Percentiles rank a stretch among this genome's conserved stretches.
Evolutionary conservation across 2,888 invertebrate species (phyloP).

Genomic region (Lithosia quadra): DNA sequence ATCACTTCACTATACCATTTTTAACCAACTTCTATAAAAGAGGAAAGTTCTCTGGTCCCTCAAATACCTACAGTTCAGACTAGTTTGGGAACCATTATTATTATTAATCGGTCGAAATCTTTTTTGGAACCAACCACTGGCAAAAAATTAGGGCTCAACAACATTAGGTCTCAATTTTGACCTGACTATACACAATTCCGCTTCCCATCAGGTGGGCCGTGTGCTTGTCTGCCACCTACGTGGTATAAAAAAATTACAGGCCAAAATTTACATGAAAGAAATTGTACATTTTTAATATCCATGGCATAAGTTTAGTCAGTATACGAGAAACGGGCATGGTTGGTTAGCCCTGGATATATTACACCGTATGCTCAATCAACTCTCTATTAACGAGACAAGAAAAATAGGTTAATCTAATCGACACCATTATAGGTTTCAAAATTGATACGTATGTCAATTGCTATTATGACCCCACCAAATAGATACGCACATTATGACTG

Average conservation of each 20-base stretch:
- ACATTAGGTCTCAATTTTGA: too few relatives aligned
- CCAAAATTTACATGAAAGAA: not conserved
- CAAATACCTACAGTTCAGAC: too few relatives aligned
- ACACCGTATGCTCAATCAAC: not conserved
- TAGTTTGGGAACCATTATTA: too few relatives aligned
- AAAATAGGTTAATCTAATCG: constrained; percentile 1
- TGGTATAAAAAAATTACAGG: too few relatives aligned
- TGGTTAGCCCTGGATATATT: not conserved
- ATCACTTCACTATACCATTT: not conserved
- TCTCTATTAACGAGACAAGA: not conserved
- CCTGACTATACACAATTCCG: too few relatives aligned
- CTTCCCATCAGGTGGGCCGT: too few relatives aligned
- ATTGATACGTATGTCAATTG: not conserved
- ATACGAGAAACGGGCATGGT: not conserved
- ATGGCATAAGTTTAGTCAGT: not conserved
- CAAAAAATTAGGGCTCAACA: too few relatives aligned
- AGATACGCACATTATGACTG: not conserved
- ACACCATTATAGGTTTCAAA: not conserved
- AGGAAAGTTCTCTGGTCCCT: too few relatives aligned
- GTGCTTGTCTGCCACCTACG: too few relatives aligned
- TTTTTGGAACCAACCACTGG: too few relatives aligned
- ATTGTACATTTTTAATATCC: not conserved
- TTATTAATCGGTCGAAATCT: too few relatives aligned
- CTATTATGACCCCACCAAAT: not conserved
- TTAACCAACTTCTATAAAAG: not conserved